phyloP scores from a whole-genome alignment of 1,140 invertebrate species.

The Mercenaria mercenaria region DNA sequence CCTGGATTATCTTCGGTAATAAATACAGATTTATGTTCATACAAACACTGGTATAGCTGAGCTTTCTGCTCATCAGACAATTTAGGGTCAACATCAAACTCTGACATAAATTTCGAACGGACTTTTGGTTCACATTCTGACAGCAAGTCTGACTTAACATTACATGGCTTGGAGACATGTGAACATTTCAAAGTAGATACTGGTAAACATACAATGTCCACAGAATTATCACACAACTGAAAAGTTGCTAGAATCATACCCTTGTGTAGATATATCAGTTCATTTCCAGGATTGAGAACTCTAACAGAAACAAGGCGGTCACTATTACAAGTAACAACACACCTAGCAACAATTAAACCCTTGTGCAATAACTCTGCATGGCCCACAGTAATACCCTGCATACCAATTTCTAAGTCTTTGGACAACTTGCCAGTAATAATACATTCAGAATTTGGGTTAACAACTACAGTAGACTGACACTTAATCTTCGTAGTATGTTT shows the following conservation, averaged over 20 bases:
- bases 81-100: too few species aligned
- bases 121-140: not conserved
- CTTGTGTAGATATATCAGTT: not conserved
- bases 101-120: too few species aligned
- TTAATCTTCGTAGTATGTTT: not conserved
- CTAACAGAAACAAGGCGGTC: constrained; percentile 15
- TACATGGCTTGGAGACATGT: not conserved
- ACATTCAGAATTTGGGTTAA: constrained; percentile 32
- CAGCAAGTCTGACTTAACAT: not conserved
- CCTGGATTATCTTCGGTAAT: too few species aligned
- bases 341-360: constrained; percentile 30
- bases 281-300: constrained; percentile 42
- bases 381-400: constrained; percentile 1
- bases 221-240: not conserved
- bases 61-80: too few species aligned
- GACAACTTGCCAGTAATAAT: constrained; percentile 16
- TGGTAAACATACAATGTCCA: not conserved
- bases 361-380: constrained; percentile 1
- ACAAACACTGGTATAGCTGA: too few species aligned
- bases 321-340: not conserved
- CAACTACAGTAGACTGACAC: not conserved
- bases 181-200: not conserved
- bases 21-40: too few species aligned
- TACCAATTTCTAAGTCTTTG: not conserved
- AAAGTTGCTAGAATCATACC: constrained; percentile 23